These are phyloP conservation scores for Zaprionus kolodkinae DNA, from an alignment of 1,140 invertebrate genomes.

Conservation along the genomic window DNA sequence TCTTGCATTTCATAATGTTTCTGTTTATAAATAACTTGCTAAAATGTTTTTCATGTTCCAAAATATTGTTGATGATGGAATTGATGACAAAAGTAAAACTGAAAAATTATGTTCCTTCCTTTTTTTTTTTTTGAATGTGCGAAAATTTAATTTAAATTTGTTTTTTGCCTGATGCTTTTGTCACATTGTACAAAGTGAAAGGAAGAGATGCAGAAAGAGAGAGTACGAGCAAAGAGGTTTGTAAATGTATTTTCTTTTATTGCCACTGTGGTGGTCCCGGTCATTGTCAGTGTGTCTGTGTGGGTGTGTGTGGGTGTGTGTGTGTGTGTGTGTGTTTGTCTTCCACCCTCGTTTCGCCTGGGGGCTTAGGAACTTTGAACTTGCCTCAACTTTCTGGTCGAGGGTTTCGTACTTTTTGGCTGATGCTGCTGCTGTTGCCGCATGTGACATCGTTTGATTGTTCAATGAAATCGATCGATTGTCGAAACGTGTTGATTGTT, in stretches of 20 bases:
- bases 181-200: conserved; percentile 6
- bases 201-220: conserved; percentile 10
- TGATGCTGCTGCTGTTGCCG: conserved; percentile 37
- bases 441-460: conserved; percentile 78
- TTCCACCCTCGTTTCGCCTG: conserved; percentile 31
- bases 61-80: conserved; percentile 19
- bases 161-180: conserved; percentile 48
- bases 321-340: conserved; percentile 5
- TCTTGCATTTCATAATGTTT: no score
- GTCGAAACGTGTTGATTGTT: conserved; percentile 77
- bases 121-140: conserved; percentile 19
- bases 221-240: conserved; percentile 14
- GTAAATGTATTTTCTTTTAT: conserved; percentile 52
- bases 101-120: not conserved
- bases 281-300: conserved; percentile 10
- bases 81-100: conserved; percentile 26
- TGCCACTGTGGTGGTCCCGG: conserved; percentile 26
- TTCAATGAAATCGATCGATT: conserved; percentile 79
- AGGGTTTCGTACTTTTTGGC: conserved; percentile 33
- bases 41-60: conserved; percentile 21
- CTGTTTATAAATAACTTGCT: conserved; percentile 2
- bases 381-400: conserved; percentile 70
- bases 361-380: conserved; percentile 72
- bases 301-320: not conserved
- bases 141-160: conserved; percentile 69